Evolutionary conservation across 92 coral and sea anemone species (phyloP).

Genomic region (Diadumene lineata): DNA sequence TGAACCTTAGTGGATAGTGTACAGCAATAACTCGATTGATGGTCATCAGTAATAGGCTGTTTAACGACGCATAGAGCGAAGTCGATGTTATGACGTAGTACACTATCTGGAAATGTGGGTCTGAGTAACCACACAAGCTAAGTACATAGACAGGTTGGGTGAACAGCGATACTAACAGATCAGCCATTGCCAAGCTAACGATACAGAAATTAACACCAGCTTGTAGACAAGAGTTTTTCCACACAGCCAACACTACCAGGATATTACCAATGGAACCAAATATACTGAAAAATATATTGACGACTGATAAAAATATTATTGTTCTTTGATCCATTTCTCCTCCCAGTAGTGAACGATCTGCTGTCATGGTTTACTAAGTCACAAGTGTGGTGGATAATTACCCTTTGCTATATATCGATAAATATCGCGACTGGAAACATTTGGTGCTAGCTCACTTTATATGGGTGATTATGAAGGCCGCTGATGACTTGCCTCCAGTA

Average conservation of each 20-base stretch:
- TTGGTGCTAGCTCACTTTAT: too few species aligned
- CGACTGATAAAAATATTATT: slow-evolving; percentile 18
- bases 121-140: slow-evolving; percentile 42
- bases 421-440: too few species aligned
- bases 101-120: slow-evolving; percentile 34
- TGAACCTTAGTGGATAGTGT: slow-evolving; percentile 43
- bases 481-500: too few species aligned
- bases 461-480: too few species aligned
- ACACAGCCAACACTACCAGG: slow-evolving; percentile 48
- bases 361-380: slow-evolving; percentile 18
- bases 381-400: too few species aligned
- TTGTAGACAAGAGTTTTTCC: slow-evolving; percentile 51
- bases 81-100: slow-evolving; percentile 56
- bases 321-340: slow-evolving; percentile 6
- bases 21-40: slow-evolving; percentile 56
- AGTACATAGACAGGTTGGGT: slow-evolving; percentile 60
- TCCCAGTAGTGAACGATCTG: slow-evolving; percentile 27
- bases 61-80: slow-evolving; percentile 56
- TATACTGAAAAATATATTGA: slow-evolving; percentile 40
- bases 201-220: slow-evolving; percentile 61
- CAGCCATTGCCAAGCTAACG: slow-evolving; percentile 55
- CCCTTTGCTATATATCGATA: too few species aligned
- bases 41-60: slow-evolving; percentile 51
- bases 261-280: slow-evolving; percentile 54
- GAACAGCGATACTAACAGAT: slow-evolving; percentile 51